phyloP scores from a whole-genome alignment of 2,888 invertebrate genomes.

The Toxonevra muliebris region DNA sequence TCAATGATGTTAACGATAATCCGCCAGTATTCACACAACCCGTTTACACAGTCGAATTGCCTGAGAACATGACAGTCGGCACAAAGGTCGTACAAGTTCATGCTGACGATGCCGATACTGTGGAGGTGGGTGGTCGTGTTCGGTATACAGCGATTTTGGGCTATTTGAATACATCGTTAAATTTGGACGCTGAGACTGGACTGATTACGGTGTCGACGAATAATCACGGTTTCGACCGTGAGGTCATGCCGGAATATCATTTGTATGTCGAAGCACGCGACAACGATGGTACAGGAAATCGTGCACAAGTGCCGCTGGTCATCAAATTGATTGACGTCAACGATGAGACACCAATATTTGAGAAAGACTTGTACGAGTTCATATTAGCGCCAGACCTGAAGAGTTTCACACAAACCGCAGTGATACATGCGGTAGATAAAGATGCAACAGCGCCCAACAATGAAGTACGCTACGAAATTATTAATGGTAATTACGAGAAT shows the following conservation, averaged over 20 bases:
- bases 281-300: conserved; percentile 82
- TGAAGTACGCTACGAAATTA: conserved; percentile 83
- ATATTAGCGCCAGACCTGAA: conserved; percentile 77
- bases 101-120: conserved; percentile 85
- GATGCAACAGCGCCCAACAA: conserved; percentile 88
- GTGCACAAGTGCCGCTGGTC: conserved; percentile 76
- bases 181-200: conserved; percentile 81
- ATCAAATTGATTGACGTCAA: conserved; percentile 83
- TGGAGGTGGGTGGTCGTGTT: conserved; percentile 76
- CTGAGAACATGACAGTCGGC: conserved; percentile 83
- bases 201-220: conserved; percentile 81
- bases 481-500: conserved; percentile 78
- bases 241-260: conserved; percentile 78
- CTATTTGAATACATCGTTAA: conserved; percentile 79
- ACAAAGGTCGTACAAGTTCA: conserved; percentile 77
- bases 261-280: conserved; percentile 89
- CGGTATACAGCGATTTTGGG: conserved; percentile 82
- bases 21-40: conserved; percentile 80
- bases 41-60: conserved; percentile 78
- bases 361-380: conserved; percentile 81
- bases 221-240: conserved; percentile 83
- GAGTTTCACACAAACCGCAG: conserved; percentile 80
- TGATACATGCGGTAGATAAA: conserved; percentile 83
- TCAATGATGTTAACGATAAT: conserved; percentile 90
- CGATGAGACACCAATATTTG: conserved; percentile 87